Percentiles rank a stretch among this genome's conserved stretches.
phyloP scores from a whole-genome alignment of 2,888 invertebrate species.

The Melangyna quadrimaculata region DNA sequence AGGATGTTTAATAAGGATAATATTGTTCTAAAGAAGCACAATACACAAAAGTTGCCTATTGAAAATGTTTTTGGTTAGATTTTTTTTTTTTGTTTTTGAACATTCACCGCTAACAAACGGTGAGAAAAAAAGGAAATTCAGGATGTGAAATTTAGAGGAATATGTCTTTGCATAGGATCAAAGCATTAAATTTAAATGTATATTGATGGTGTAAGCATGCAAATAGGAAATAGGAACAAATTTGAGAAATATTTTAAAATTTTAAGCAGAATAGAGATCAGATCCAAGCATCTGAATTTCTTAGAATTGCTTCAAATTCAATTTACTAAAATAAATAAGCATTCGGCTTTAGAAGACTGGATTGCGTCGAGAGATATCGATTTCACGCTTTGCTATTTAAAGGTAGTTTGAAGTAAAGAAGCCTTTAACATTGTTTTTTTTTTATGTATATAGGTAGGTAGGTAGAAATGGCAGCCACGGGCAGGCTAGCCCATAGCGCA shows the following conservation, averaged over 20 bases:
- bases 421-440: too few species aligned
- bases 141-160: not conserved
- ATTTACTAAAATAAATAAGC: not conserved
- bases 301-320: not conserved
- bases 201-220: not conserved
- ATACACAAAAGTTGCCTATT: slow-evolving; percentile 34
- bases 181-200: not conserved
- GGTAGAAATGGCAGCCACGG: too few species aligned
- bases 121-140: not conserved
- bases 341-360: too few species aligned
- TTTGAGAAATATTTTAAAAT: not conserved
- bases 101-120: slow-evolving; percentile 15
- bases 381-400: too few species aligned
- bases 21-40: slow-evolving; percentile 12
- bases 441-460: too few species aligned
- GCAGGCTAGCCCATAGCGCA: too few species aligned
- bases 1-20: not conserved
- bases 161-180: not conserved
- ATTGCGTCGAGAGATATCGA: too few species aligned
- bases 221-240: not conserved
- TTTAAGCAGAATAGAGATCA: not conserved
- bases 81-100: too few species aligned
- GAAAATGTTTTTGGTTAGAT: not conserved
- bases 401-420: too few species aligned
- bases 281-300: not conserved